Evolutionary conservation across 2,888 invertebrate genomes (phyloP).

Genomic region (Agrotis ipsilon): DNA sequence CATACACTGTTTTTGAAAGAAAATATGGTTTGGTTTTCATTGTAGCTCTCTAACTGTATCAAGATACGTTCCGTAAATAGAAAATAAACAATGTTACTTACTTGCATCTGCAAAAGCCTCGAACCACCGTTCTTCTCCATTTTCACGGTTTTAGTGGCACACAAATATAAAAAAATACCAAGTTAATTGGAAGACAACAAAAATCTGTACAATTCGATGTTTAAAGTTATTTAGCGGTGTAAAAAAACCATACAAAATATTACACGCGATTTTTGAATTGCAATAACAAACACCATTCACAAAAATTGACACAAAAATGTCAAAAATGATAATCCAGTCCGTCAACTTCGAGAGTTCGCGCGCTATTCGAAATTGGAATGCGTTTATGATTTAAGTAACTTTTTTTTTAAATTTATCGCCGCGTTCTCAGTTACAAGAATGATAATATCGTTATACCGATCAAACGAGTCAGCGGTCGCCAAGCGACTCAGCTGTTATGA

Average conservation of each 20-base stretch:
- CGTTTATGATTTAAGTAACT: slow-evolving; percentile 10
- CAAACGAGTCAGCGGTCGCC: slow-evolving; percentile 85
- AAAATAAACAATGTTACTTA: slow-evolving; percentile 65
- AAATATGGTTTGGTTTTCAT: not conserved
- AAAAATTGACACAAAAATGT: slow-evolving; percentile 83
- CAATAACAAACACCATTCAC: slow-evolving; percentile 75
- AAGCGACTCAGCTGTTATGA: slow-evolving; percentile 81
- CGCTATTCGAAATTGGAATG: slow-evolving; percentile 57
- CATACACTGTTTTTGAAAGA: not conserved
- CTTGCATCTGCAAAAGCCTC: slow-evolving; percentile 88
- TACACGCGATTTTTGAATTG: slow-evolving; percentile 78
- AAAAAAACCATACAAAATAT: slow-evolving; percentile 63
- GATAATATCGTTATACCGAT: slow-evolving; percentile 76
- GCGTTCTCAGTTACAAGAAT: slow-evolving; percentile 55
- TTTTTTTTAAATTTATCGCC: slow-evolving; percentile 39
- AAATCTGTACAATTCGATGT: slow-evolving; percentile 63
- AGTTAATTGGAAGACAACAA: slow-evolving; percentile 72
- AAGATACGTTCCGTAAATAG: not conserved
- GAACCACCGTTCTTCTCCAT: slow-evolving; percentile 87
- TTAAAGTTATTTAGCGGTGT: slow-evolving; percentile 46
- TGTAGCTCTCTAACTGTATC: not conserved
- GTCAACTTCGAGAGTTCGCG: slow-evolving; percentile 48
- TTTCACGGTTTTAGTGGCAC: slow-evolving; percentile 58
- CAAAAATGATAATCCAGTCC: slow-evolving; percentile 39
- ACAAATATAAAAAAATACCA: slow-evolving; percentile 60